Evolutionary conservation across 1,140 invertebrate species (phyloP).

Genomic region (Limonius californicus): DNA sequence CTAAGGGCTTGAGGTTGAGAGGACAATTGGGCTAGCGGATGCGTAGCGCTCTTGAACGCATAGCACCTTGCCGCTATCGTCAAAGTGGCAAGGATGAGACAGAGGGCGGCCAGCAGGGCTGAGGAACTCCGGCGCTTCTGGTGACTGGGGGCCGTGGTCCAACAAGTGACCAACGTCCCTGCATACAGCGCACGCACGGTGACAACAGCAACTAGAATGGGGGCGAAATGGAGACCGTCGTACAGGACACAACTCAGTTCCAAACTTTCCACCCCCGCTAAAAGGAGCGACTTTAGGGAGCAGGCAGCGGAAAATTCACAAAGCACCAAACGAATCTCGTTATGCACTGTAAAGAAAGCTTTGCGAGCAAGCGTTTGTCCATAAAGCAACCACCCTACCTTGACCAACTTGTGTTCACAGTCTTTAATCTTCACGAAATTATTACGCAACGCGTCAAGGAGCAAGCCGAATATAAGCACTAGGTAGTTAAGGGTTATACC

Average conservation of each 20-base stretch:
- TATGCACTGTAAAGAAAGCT: no score
- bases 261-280: background rate
- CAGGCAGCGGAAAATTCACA: background rate
- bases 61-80: constrained; percentile 35
- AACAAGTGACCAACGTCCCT: constrained; percentile 33
- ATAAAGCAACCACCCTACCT: no score
- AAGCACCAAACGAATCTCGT: no score
- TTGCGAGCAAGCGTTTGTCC: no score
- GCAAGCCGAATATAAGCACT: no score
- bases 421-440: no score
- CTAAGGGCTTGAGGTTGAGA: constrained; percentile 21
- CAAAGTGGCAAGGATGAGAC: constrained; percentile 31
- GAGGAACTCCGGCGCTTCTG: constrained; percentile 19
- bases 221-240: background rate
- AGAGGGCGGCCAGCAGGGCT: constrained; percentile 31
- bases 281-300: background rate
- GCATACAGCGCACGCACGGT: constrained; percentile 34
- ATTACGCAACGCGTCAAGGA: no score
- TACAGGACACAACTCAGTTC: background rate
- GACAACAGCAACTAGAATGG: constrained; percentile 18
- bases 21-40: constrained; percentile 21
- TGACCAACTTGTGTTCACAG: no score
- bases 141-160: constrained; percentile 36
- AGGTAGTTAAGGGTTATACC: no score
- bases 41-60: constrained; percentile 26